Evolutionary conservation across 1,140 invertebrate species (phyloP).

Genomic region (Diorhabda carinulata): DNA sequence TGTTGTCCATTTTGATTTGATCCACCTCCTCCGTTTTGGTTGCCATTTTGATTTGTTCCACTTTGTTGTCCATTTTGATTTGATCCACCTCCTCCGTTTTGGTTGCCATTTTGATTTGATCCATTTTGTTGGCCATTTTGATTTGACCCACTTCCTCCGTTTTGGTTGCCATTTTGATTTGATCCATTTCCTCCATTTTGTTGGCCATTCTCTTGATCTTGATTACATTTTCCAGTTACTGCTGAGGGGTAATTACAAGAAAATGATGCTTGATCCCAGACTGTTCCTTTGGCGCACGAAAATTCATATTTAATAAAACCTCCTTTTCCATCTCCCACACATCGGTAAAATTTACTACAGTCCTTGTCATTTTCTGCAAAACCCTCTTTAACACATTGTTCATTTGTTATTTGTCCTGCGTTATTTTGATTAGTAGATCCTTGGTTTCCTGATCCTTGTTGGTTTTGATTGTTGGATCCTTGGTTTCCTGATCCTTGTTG

Average conservation of each 20-base stretch:
- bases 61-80: slow-evolving; percentile 1
- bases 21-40: neutral
- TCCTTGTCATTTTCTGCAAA: slow-evolving; percentile 52
- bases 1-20: too few relatives aligned
- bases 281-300: slow-evolving; percentile 60
- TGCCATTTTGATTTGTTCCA: slow-evolving; percentile 2
- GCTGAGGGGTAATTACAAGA: slow-evolving; percentile 60
- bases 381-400: slow-evolving; percentile 45
- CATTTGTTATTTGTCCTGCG: slow-evolving; percentile 18
- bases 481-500: slow-evolving; percentile 27
- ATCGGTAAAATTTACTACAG: slow-evolving; percentile 68
- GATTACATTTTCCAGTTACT: slow-evolving; percentile 31
- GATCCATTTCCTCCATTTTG: neutral
- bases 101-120: neutral
- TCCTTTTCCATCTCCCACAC: slow-evolving; percentile 55
- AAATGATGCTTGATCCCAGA: slow-evolving; percentile 55
- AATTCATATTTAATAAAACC: slow-evolving; percentile 57
- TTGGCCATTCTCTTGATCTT: neutral
- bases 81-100: slow-evolving; percentile 7
- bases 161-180: neutral
- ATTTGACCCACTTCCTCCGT: neutral
- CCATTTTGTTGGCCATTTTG: too few relatives aligned
- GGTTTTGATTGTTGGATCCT: slow-evolving; percentile 20
- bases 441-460: slow-evolving; percentile 11
- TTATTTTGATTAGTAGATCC: slow-evolving; percentile 16